These are phyloP conservation scores for Melinopterus prodromus DNA, from an alignment of 2,888 invertebrate genomes.

Conservation along the genomic window DNA sequence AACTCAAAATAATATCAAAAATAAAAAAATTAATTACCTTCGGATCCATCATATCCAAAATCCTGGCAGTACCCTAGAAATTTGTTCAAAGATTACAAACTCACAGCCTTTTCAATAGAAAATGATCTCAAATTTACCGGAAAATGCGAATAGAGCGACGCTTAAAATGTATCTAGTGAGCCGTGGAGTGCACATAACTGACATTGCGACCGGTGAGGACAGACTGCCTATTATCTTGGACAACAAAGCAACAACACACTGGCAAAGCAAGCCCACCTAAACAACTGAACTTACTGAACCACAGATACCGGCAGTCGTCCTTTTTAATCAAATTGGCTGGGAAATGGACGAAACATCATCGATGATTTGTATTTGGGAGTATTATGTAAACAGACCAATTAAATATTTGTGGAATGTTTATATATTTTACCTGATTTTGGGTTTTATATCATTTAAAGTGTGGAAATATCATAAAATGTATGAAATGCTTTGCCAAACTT, in stretches of 20 bases:
- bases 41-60: conserved; percentile 68
- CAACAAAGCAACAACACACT: background rate
- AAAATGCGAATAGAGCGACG: background rate
- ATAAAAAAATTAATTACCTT: conserved; percentile 58
- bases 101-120: background rate
- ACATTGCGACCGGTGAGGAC: background rate
- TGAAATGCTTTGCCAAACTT: too few species aligned
- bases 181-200: background rate
- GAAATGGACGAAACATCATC: too few species aligned
- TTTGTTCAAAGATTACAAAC: conserved; percentile 37
- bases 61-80: conserved; percentile 63
- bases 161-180: background rate
- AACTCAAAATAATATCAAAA: background rate
- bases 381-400: too few species aligned
- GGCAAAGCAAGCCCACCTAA: too few species aligned
- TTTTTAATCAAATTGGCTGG: too few species aligned
- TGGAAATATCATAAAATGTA: too few species aligned
- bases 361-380: too few species aligned
- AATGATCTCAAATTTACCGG: background rate
- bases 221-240: background rate
- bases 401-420: too few species aligned
- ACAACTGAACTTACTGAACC: too few species aligned
- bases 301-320: too few species aligned
- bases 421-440: too few species aligned
- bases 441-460: too few species aligned